These are phyloP conservation scores for Polydrusus cervinus DNA, from an alignment of 2,888 invertebrate genomes.

Conservation along the genomic window DNA sequence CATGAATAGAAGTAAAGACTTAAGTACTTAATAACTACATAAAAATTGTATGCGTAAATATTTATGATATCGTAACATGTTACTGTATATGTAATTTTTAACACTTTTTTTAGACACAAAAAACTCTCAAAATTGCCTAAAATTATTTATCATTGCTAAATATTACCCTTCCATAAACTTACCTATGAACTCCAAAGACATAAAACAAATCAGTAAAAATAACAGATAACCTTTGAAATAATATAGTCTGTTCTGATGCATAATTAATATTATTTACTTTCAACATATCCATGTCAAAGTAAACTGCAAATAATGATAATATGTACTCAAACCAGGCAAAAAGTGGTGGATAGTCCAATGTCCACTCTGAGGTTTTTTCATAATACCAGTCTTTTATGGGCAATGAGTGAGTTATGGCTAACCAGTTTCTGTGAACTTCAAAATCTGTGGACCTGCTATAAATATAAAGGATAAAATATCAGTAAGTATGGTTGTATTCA, in stretches of 20 bases:
- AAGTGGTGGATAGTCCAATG: conserved; percentile 98
- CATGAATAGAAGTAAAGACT: too few species aligned
- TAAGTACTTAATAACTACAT: too few species aligned
- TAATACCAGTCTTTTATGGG: conserved; percentile 90
- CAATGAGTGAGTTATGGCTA: conserved; percentile 92
- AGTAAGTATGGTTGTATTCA: too few species aligned
- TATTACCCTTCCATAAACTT: conserved; percentile 47
- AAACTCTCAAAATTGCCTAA: too few species aligned
- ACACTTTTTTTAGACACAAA: too few species aligned
- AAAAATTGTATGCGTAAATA: too few species aligned
- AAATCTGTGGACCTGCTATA: conserved; percentile 94
- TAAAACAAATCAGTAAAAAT: conserved; percentile 88
- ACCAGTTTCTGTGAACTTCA: conserved; percentile 99
- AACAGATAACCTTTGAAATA: conserved; percentile 94
- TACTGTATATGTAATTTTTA: too few species aligned
- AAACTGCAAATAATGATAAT: conserved; percentile 84
- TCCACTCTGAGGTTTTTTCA: conserved; percentile 95
- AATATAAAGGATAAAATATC: conserved; percentile 64
- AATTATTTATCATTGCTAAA: neutral
- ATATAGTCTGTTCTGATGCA: conserved; percentile 82
- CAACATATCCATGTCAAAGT: conserved; percentile 90
- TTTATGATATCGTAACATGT: too few species aligned
- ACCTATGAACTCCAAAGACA: conserved; percentile 86
- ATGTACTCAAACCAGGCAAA: conserved; percentile 97
- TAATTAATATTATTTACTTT: conserved; percentile 86